A percentile compares a stretch with the other conserved stretches of the same genome.
These are phyloP conservation scores for Cervus canadensis DNA, from an alignment of 2,113 vertebrate genomes.

Conservation along the genomic window DNA sequence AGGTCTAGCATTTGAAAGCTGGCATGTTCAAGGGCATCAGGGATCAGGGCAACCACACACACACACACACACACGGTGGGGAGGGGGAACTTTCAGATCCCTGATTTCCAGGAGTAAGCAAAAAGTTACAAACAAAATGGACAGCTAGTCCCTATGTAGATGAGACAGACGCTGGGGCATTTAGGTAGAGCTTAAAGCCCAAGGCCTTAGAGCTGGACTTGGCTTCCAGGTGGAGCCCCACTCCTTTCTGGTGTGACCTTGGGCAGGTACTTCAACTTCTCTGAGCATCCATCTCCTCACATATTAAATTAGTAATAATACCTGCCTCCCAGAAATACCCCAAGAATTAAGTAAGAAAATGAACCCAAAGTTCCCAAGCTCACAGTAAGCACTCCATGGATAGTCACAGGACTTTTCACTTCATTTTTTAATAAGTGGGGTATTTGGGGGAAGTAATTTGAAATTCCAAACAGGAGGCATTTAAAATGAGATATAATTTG, in stretches of 20 bases:
- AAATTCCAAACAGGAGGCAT: not conserved
- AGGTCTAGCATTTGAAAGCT: not conserved
- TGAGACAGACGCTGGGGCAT: not conserved
- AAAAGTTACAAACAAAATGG: not conserved
- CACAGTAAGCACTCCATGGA: not conserved
- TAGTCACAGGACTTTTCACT: not conserved
- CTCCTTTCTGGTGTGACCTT: not conserved
- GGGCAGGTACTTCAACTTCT: not conserved
- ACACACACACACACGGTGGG: rapidly evolving
- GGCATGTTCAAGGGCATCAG: not conserved
- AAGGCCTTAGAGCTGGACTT: not conserved
- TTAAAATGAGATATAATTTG: not conserved
- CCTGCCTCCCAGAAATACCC: not conserved
- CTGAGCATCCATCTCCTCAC: not conserved
- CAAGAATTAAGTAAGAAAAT: not conserved
- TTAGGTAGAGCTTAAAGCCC: not conserved
- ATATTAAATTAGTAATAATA: not conserved
- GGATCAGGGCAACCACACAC: not conserved
- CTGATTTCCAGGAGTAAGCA: not conserved
- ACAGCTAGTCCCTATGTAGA: not conserved
- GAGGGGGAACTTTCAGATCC: not conserved
- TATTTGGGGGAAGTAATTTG: not conserved
- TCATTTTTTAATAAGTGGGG: not conserved
- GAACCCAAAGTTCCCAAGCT: not conserved
- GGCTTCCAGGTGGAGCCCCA: not conserved